Conservation (phyloP, 2,113 vertebrate genomes). For the Syrmaticus mikado region DNA sequence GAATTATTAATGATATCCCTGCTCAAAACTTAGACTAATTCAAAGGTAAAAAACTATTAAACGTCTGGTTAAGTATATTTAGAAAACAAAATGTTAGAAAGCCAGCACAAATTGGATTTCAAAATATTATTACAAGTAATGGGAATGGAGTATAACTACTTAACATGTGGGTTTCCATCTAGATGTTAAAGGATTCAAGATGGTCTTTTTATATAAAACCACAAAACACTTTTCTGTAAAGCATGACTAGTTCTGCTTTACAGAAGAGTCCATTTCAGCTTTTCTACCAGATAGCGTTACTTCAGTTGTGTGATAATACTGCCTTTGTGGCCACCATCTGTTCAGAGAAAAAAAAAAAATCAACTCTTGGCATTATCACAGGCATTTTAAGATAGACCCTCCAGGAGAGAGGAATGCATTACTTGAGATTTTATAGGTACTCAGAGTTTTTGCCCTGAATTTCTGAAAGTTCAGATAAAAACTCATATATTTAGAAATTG, state of each 20-base stretch:
- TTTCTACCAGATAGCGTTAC: neutral
- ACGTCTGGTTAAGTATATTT: neutral
- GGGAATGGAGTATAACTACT: neutral
- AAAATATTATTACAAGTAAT: neutral
- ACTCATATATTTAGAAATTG: neutral
- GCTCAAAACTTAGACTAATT: neutral
- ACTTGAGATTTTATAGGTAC: neutral
- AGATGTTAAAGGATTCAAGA: neutral
- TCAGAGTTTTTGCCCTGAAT: neutral
- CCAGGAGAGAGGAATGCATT: neutral
- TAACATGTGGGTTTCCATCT: neutral
- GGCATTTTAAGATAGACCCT: neutral
- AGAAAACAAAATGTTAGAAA: neutral
- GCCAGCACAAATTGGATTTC: neutral
- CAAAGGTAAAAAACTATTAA: neutral
- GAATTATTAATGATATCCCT: neutral
- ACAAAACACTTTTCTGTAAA: neutral
- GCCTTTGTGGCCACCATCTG: slow-evolving; percentile 12
- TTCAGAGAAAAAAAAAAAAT: neutral
- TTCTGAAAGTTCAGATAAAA: neutral
- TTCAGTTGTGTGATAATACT: neutral
- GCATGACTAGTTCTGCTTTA: neutral
- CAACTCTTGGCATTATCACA: neutral
- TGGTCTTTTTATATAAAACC: neutral
- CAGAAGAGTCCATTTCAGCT: neutral